Percentiles rank a stretch among this genome's conserved stretches.
These are phyloP conservation scores for Seriola rivoliana DNA, from an alignment of 2,113 vertebrate species.

Conservation along the genomic window DNA sequence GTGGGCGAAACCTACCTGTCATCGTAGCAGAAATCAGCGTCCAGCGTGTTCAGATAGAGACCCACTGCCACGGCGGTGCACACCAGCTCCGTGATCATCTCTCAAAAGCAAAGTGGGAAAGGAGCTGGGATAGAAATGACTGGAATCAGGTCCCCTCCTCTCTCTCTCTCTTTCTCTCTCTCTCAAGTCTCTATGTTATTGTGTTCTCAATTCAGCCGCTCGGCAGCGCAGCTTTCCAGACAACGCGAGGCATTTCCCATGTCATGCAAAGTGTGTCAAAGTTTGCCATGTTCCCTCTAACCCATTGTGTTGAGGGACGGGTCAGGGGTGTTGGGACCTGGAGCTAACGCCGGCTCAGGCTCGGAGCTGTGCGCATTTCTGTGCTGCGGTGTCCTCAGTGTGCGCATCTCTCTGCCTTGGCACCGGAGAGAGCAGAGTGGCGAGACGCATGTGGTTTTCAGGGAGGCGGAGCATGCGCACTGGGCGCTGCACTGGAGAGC, in stretches of 20 bases:
- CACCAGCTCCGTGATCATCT: conserved; percentile 95
- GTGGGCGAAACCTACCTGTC: conserved; percentile 88
- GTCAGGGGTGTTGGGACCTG: conserved; percentile 7
- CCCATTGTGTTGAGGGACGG: conserved; percentile 45
- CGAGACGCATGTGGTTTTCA: conserved; percentile 71
- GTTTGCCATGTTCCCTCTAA: conserved; percentile 64
- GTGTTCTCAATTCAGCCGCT: conserved; percentile 65
- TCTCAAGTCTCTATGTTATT: conserved; percentile 58
- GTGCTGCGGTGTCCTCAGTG: conserved; percentile 42
- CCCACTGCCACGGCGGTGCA: conserved; percentile 93
- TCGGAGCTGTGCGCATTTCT: conserved; percentile 53
- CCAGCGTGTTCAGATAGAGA: conserved; percentile 94
- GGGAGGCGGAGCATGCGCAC: conserved; percentile 72
- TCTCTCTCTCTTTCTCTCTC: neutral
- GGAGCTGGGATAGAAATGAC: conserved; percentile 41
- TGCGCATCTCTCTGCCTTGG: conserved; percentile 65
- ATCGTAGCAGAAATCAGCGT: conserved; percentile 98
- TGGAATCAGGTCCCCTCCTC: conserved; percentile 34
- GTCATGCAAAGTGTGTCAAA: conserved; percentile 66
- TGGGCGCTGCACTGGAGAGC: neutral
- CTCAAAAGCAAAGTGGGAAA: conserved; percentile 75
- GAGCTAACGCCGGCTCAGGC: conserved; percentile 27
- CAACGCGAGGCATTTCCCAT: conserved; percentile 45
- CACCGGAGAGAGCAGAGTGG: conserved; percentile 42
- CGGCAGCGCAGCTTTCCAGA: conserved; percentile 48